Conservation (phyloP, 2,797 vertebrate genomes). For the Sparidentex hasta region DNA sequence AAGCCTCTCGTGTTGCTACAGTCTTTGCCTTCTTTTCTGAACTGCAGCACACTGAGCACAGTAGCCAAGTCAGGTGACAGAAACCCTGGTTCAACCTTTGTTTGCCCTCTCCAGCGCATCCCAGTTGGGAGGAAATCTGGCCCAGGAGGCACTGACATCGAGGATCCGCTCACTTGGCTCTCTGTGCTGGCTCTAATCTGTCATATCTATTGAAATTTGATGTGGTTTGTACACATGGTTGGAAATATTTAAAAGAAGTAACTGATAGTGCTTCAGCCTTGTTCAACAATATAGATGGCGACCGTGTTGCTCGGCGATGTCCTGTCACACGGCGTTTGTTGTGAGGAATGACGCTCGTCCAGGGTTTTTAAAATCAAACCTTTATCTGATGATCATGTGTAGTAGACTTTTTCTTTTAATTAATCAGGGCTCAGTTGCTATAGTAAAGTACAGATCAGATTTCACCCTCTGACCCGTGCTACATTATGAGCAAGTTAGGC, state of each 20-base stretch:
- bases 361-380: background rate
- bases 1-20: constrained; percentile 32
- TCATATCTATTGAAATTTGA: background rate
- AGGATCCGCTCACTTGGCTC: constrained; percentile 37
- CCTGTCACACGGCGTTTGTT: background rate
- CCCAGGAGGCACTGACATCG: constrained; percentile 49
- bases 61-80: constrained; percentile 68
- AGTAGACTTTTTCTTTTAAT: background rate
- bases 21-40: constrained; percentile 30
- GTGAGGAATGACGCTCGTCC: background rate
- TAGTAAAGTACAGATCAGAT: constrained; percentile 2
- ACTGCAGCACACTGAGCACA: constrained; percentile 42
- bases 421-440: background rate
- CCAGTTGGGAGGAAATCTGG: constrained; percentile 41
- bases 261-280: background rate
- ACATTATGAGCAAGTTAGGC: constrained; percentile 8
- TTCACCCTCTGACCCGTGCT: constrained; percentile 20
- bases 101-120: constrained; percentile 62
- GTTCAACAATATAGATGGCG: background rate
- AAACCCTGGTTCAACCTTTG: constrained; percentile 61
- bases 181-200: constrained; percentile 2
- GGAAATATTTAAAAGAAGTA: background rate
- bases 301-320: background rate
- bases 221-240: constrained; percentile 20
- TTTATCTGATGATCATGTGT: background rate